Evolutionary conservation across 2,113 vertebrate genomes (phyloP).

Genomic region (Danionella cerebrum): DNA sequence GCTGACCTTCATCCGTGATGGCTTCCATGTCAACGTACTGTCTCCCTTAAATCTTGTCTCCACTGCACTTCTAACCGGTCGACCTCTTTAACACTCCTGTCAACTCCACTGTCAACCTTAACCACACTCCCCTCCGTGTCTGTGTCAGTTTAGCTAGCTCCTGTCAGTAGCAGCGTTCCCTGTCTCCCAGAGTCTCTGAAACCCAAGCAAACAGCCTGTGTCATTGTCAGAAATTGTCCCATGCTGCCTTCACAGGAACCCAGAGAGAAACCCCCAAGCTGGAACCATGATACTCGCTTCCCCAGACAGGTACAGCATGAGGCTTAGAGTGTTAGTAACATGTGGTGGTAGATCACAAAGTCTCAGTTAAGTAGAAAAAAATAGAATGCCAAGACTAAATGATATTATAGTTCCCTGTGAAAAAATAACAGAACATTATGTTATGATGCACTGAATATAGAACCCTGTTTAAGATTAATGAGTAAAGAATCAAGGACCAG

Average conservation of each 20-base stretch:
- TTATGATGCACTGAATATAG: neutral
- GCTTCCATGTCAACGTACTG: conserved; percentile 12
- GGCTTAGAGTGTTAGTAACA: neutral
- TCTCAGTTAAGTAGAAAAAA: neutral
- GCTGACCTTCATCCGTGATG: conserved; percentile 18
- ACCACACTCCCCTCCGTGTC: neutral
- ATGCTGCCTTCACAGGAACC: conserved; percentile 45
- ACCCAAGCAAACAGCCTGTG: neutral
- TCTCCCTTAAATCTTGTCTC: conserved; percentile 27
- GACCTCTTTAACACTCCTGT: neutral
- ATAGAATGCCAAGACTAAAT: neutral
- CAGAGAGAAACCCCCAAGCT: conserved; percentile 36
- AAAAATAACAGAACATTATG: too few species aligned
- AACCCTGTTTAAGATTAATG: too few species aligned
- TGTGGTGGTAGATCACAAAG: neutral
- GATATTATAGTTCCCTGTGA: too few species aligned
- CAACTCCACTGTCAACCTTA: neutral
- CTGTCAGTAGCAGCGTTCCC: conserved; percentile 10
- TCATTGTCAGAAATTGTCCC: conserved; percentile 37
- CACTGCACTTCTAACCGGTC: neutral
- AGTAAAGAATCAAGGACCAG: too few species aligned
- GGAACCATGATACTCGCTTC: conserved; percentile 36
- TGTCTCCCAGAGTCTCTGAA: neutral
- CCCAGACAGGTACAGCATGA: conserved; percentile 43
- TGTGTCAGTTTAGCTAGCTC: conserved; percentile 8